These are phyloP conservation scores for Peromyscus leucopus DNA, from an alignment of 2,113 vertebrate genomes.

Conservation along the genomic window DNA sequence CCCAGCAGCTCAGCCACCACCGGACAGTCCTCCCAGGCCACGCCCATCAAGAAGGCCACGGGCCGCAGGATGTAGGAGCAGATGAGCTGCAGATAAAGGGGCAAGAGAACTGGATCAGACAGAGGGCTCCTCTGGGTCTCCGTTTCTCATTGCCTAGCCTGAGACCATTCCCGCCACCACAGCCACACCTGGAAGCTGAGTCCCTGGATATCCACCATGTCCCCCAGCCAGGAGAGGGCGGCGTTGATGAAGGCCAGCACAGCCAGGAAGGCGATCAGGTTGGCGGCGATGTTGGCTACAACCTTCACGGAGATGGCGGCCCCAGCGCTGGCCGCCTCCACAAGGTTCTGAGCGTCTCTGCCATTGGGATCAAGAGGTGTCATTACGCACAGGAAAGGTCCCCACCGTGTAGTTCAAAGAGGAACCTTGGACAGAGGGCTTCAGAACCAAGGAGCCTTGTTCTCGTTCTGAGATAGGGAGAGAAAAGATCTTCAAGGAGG, in stretches of 20 bases:
- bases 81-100: slow-evolving; percentile 54
- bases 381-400: neutral
- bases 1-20: slow-evolving; percentile 94
- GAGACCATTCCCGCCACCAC: neutral
- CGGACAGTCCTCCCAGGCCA: slow-evolving; percentile 91
- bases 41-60: slow-evolving; percentile 93
- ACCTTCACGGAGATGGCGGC: slow-evolving; percentile 92
- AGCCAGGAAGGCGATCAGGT: slow-evolving; percentile 95
- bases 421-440: neutral
- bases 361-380: neutral
- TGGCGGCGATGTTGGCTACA: slow-evolving; percentile 94
- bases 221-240: slow-evolving; percentile 92
- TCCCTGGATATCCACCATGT: slow-evolving; percentile 91
- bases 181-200: slow-evolving; percentile 93
- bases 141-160: fast-evolving
- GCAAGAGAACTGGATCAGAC: neutral
- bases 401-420: neutral
- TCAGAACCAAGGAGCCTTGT: neutral
- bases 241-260: slow-evolving; percentile 93
- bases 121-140: neutral
- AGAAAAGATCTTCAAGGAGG: neutral
- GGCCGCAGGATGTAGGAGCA: slow-evolving; percentile 79
- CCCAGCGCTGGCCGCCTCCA: slow-evolving; percentile 95
- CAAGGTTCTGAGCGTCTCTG: slow-evolving; percentile 93
- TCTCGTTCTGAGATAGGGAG: neutral